These are phyloP conservation scores for Galerucella pusilla DNA, from an alignment of 2,888 invertebrate species.

Conservation along the genomic window DNA sequence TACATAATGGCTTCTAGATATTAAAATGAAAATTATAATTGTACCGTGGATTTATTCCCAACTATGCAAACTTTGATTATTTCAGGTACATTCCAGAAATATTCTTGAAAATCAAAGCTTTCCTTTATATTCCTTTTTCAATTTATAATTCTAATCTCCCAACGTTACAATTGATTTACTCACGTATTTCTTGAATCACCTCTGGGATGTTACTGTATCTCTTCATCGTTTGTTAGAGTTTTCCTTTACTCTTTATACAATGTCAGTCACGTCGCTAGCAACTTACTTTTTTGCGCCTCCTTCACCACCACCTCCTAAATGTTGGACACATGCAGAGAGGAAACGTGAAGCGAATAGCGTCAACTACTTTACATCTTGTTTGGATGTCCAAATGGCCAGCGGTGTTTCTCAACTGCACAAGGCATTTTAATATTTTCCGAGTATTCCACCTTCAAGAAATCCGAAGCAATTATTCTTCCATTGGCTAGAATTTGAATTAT, in stretches of 20 bases:
- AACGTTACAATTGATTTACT: conserved; percentile 30
- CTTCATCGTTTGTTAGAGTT: conserved; percentile 23
- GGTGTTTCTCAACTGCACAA: conserved; percentile 1
- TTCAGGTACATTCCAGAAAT: not conserved
- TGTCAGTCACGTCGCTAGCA: conserved; percentile 22
- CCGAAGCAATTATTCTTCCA: too few species aligned
- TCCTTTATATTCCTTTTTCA: not conserved
- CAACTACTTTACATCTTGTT: conserved; percentile 47
- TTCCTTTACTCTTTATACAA: conserved; percentile 15
- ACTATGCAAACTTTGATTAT: not conserved
- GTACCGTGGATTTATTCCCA: too few species aligned
- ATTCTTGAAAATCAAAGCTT: not conserved
- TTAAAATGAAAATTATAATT: too few species aligned
- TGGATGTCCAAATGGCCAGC: conserved; percentile 17
- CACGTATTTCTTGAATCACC: conserved; percentile 27
- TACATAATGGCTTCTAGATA: too few species aligned
- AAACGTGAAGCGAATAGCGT: conserved; percentile 46
- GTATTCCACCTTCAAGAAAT: too few species aligned
- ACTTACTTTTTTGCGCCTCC: conserved; percentile 17
- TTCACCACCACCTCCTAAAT: conserved; percentile 35
- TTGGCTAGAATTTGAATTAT: too few species aligned
- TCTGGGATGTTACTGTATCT: conserved; percentile 27
- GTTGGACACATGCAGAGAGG: conserved; percentile 49
- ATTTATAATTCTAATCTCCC: conserved; percentile 3
- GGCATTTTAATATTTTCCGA: not conserved